Conservation (phyloP, 2,113 vertebrate genomes). For the Vulpes lagopus region DNA sequence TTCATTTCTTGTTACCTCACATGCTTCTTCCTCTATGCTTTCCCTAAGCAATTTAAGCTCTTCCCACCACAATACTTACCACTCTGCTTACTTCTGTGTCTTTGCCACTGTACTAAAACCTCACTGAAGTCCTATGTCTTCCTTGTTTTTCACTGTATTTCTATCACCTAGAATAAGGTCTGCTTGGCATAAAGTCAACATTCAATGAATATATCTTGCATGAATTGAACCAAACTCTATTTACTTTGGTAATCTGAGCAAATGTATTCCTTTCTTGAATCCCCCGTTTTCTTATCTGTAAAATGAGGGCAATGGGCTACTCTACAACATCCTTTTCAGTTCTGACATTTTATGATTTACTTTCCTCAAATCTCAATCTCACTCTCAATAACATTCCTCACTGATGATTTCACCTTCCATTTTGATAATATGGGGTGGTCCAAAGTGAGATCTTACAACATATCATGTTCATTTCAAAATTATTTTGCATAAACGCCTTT, state of each 20-base stretch:
- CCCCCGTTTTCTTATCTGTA: not conserved
- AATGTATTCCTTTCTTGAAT: slow-evolving; percentile 38
- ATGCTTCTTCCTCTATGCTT: not conserved
- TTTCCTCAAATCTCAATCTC: slow-evolving; percentile 42
- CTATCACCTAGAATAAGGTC: not conserved
- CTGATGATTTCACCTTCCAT: not conserved
- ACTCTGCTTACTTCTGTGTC: not conserved
- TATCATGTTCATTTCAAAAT: slow-evolving; percentile 46
- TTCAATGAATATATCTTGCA: not conserved
- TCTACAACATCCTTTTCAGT: slow-evolving; percentile 13
- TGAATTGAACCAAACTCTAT: slow-evolving; percentile 28
- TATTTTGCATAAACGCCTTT: not conserved
- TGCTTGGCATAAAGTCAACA: not conserved
- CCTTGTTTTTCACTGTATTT: not conserved
- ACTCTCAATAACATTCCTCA: not conserved
- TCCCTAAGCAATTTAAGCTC: not conserved
- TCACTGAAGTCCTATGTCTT: not conserved
- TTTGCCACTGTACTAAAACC: not conserved
- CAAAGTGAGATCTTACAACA: slow-evolving; percentile 34
- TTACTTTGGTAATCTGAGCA: not conserved
- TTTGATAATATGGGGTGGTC: slow-evolving; percentile 9
- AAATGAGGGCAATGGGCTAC: not conserved
- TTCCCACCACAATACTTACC: not conserved
- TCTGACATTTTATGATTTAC: slow-evolving; percentile 24
- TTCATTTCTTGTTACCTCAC: slow-evolving; percentile 42